phyloP scores from a whole-genome alignment of 2,113 vertebrate species.

The Triplophysa rosa region DNA sequence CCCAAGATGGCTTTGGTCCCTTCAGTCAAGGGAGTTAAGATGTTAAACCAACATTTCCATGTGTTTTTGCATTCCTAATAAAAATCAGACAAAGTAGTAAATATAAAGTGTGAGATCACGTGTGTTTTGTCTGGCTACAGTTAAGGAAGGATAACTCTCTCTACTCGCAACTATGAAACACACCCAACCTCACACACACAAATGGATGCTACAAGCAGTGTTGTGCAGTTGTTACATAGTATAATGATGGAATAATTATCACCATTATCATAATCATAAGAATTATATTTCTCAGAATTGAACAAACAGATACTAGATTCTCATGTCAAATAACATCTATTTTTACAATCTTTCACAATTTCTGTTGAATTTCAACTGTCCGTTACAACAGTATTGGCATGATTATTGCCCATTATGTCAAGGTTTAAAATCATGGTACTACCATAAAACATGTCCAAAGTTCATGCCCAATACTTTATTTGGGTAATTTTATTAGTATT shows the following conservation, averaged over 20 bases:
- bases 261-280: background rate
- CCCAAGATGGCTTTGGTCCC: too few relatives aligned
- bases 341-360: too few relatives aligned
- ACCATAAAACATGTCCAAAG: too few relatives aligned
- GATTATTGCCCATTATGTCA: too few relatives aligned
- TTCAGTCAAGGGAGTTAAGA: too few relatives aligned
- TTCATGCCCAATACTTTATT: too few relatives aligned
- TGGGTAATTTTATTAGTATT: too few relatives aligned
- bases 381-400: too few relatives aligned
- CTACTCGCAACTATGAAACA: background rate
- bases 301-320: conserved; percentile 8
- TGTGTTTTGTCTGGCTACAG: background rate
- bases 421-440: too few relatives aligned
- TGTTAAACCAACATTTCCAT: too few relatives aligned
- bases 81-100: background rate
- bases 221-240: background rate
- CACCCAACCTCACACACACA: background rate
- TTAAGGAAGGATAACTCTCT: background rate
- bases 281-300: background rate
- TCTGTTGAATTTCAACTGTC: too few relatives aligned
- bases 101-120: background rate
- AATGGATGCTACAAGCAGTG: too few relatives aligned
- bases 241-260: conserved; percentile 9
- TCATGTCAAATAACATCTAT: background rate
- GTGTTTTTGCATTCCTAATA: background rate